Base-by-base conservation (phyloP, 2,113 vertebrate genomes). In the Trogon surrucura region DNA sequence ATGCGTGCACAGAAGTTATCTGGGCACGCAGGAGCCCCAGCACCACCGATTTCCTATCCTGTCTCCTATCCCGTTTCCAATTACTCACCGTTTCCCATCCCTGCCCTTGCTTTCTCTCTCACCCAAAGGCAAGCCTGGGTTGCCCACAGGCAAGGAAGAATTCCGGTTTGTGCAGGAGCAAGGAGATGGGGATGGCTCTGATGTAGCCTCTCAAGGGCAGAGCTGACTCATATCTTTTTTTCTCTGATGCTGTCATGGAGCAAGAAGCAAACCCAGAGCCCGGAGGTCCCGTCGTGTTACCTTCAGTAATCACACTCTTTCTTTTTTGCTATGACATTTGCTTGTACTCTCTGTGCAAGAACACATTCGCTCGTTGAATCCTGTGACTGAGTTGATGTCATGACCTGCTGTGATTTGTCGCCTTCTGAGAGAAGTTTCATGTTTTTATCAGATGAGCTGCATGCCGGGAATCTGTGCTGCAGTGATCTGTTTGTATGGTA, bases 401-500 rank as follows among this genome's bases (percentile, higher is more conserved):
- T 79, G 77, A 71, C 75, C 80, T 95, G 45, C 58, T 67, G 16
- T 77, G 38, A 53, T 74, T 84, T 93, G 67, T 92, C 91, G 64
- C 30, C 69, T 61, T 92, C 61, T 65, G n/a, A 71, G 77, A 88
- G 57, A 91, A 65, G 78, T 56, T 27, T 58, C 18, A 7, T 88
- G 69, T 9, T 96, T 78, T 86, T 93, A 41, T 94, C 44, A 6
- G 78, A 91, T 84, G 57, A 96, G 92, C 93, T 97, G 71, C 5
- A n/a, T 97, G 83, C 85, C 32, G 92, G 78, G 82, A 97, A 94
- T 96, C 87, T 93, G 91, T 97, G 86, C 65, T 87, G 66, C 84
- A 75, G 29, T 81, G 27, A 87, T 91, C 61, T 95, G 44, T 94
- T 87, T 97, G 94, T 97, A 97, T 97, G 96, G 81, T 97, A 98